A percentile compares a stretch with the other conserved stretches of the same genome.
Conservation (phyloP, 2,797 vertebrate species). For the Numenius phaeopus region DNA sequence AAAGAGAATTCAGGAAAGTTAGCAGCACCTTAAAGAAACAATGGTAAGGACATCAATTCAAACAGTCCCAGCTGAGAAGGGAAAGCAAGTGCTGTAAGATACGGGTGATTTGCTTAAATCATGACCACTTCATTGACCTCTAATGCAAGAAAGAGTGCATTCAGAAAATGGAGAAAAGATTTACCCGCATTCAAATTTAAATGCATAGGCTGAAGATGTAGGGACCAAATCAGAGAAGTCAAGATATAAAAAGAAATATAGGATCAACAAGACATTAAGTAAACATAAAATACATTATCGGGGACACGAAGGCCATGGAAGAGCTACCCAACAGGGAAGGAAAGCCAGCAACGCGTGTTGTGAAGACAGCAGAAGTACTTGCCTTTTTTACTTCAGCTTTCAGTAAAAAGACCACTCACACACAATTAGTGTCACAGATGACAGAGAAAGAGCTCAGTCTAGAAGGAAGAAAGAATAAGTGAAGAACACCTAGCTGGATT, state of each 20-base stretch:
- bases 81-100: not conserved
- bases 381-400: not conserved
- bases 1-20: conserved; percentile 47
- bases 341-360: not conserved
- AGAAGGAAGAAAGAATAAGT: not conserved
- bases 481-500: not conserved
- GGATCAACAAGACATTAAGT: not conserved
- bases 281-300: not conserved
- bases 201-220: not conserved
- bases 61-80: conserved; percentile 7
- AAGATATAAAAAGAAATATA: not conserved
- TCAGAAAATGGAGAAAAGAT: not conserved
- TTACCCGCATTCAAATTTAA: not conserved
- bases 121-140: not conserved
- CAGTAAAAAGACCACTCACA: not conserved
- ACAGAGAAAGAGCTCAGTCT: not conserved
- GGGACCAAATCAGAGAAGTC: not conserved
- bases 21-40: conserved; percentile 45
- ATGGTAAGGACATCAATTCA: conserved; percentile 36
- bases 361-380: not conserved
- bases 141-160: not conserved
- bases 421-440: not conserved
- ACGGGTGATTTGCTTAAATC: not conserved
- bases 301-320: not conserved
- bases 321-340: not conserved